phyloP scores from a whole-genome alignment of 2,888 invertebrate species.

The Resseliella maxima region DNA sequence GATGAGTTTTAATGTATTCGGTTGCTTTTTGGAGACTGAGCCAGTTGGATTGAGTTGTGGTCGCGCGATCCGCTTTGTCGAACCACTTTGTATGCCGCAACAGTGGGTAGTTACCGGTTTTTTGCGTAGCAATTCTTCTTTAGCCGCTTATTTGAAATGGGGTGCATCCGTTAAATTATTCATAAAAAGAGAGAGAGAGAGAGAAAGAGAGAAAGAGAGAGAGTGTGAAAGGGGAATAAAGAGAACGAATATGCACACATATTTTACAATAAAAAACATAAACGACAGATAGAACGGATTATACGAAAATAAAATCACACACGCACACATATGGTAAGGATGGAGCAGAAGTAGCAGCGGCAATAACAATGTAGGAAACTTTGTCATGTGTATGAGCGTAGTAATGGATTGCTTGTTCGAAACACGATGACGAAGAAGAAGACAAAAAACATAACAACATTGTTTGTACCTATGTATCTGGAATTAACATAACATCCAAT shows the following conservation, averaged over 20 bases:
- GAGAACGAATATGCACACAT: constrained; percentile 12
- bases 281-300: constrained; percentile 26
- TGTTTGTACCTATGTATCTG: neutral
- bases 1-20: neutral
- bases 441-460: too few species aligned
- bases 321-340: neutral
- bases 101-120: constrained; percentile 28
- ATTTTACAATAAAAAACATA: constrained; percentile 1
- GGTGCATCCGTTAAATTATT: constrained; percentile 17
- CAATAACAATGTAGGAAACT: neutral
- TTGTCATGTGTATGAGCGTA: neutral
- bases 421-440: too few species aligned
- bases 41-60: too few species aligned
- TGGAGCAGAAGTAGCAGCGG: neutral
- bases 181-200: neutral
- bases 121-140: neutral
- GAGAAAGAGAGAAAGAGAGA: too few species aligned
- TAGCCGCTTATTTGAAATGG: neutral
- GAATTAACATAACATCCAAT: neutral
- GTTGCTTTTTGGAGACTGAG: neutral
- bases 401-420: neutral
- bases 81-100: neutral
- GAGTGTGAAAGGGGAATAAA: too few species aligned
- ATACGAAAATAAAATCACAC: neutral
- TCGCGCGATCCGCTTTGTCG: neutral